Conservation (phyloP, 2,113 vertebrate species). For the Menidia beryllina region DNA sequence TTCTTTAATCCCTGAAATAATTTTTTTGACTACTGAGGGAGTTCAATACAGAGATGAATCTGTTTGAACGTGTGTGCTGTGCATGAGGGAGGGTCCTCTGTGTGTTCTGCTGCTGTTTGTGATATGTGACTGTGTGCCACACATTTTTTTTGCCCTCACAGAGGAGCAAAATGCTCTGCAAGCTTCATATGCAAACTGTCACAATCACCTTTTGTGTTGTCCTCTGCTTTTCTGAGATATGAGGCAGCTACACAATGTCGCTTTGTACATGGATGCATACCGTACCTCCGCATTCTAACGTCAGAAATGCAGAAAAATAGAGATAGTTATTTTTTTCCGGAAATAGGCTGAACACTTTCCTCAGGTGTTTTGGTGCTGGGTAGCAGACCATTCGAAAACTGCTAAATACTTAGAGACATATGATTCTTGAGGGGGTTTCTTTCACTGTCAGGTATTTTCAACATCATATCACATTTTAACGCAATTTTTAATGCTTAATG, state of each 20-base stretch:
- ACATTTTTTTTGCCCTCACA: slow-evolving; percentile 25
- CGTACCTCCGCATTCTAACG: background rate
- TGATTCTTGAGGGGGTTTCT: too few relatives aligned
- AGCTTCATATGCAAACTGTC: slow-evolving; percentile 11
- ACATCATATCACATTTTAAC: too few relatives aligned
- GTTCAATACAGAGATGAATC: slow-evolving; percentile 22
- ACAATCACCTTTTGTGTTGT: slow-evolving; percentile 27
- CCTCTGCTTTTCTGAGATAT: slow-evolving; percentile 10
- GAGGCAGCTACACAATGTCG: background rate
- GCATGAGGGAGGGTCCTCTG: slow-evolving; percentile 25
- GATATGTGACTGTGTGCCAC: background rate
- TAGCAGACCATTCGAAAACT: slow-evolving; percentile 2
- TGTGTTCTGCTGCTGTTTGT: slow-evolving; percentile 14
- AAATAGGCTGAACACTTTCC: background rate
- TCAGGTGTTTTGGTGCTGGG: background rate
- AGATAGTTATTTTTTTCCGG: too few relatives aligned
- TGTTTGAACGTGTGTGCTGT: slow-evolving; percentile 26
- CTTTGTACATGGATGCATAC: background rate
- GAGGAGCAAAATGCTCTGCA: background rate
- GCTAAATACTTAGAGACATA: background rate
- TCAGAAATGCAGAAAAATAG: too few relatives aligned
- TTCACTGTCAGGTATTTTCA: background rate
- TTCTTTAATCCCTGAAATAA: slow-evolving; percentile 53
- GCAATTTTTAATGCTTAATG: too few relatives aligned
- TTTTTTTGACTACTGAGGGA: slow-evolving; percentile 27